phyloP scores from a whole-genome alignment of 2,113 vertebrate species.

The Myanophis thanlyinensis region DNA sequence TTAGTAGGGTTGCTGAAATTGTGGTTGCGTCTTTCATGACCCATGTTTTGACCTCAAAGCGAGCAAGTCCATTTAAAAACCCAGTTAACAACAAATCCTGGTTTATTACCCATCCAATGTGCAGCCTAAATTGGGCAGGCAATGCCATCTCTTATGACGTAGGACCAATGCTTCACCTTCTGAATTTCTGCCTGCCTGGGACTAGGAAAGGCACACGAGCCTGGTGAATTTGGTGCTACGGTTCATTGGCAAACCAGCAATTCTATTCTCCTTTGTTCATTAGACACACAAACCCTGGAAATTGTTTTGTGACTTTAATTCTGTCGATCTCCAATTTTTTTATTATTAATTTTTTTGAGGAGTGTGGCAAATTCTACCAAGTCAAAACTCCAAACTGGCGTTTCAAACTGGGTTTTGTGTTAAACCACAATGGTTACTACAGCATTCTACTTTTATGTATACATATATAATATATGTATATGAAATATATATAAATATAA shows the following conservation, averaged over 20 bases:
- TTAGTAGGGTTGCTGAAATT: background rate
- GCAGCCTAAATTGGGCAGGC: background rate
- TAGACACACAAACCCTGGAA: background rate
- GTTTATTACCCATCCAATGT: background rate
- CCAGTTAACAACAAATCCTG: background rate
- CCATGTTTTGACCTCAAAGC: background rate
- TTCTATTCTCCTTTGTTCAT: constrained; percentile 29
- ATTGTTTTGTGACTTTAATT: constrained; percentile 43
- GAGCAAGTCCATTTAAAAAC: background rate
- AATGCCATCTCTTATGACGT: background rate
- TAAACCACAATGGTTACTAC: constrained; percentile 61
- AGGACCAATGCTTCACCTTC: background rate
- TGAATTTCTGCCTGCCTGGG: background rate
- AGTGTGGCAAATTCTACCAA: constrained; percentile 56
- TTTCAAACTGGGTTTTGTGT: constrained; percentile 48
- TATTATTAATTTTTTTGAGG: constrained; percentile 28
- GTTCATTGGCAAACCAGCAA: background rate
- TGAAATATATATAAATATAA: constrained; percentile 60
- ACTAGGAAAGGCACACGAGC: background rate
- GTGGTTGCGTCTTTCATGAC: background rate
- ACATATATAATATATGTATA: constrained; percentile 62
- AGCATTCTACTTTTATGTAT: constrained; percentile 61
- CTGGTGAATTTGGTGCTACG: background rate
- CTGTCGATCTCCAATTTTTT: constrained; percentile 21
- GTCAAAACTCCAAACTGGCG: constrained; percentile 49